Base-by-base conservation (phyloP, 1,140 invertebrate genomes). In the Liolophura sinensis region DNA sequence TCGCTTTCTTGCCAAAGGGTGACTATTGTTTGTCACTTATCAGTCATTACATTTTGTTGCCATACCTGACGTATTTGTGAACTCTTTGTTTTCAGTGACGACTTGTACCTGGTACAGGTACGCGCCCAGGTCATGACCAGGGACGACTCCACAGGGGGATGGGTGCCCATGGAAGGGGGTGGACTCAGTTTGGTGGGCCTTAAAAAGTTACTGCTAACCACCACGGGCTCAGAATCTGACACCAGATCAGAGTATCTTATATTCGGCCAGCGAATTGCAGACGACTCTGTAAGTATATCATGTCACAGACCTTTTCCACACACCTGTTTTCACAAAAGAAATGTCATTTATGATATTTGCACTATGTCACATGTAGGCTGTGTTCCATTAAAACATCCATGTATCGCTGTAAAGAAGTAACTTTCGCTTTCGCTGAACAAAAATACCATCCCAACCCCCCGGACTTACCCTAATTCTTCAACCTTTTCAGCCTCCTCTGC, bases 101-200 rank as follows among this genome's bases (percentile, higher is more conserved):
- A 89, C 84, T 89, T 91, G 86, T 93, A 91, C 88, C 89, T 97
- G 90, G 95, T 97, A 87, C 93, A 92, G 85, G 95, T 98, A 80
- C 92, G 93, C 80, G 96, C 95, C 86, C 95, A 97, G 89, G 95
- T 97, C 87, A 98, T 98, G 96, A 96, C 93, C 80, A 89, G 95
- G 75, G 95, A 98, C 90, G 96, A 97, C 85, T 95, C 92, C 83
- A 94, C 92, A 62, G 95, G 94, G 69, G 94, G 95, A 71, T 98
- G 96, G 96, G 90, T 97, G 79, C 94, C 95, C 73, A 88, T 96
- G 83, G 93, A 92, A 70, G 94, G 93, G 72, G 95, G 95, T 75
- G 95, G 95, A 64, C 89, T 97, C 50, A 95, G 94, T 77, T 93
- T 94, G 84, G 85, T 86, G 16, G 78, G 78, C 48, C 76, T 86